phyloP scores from a whole-genome alignment of 2,888 invertebrate species.

The Poecilobothrus nobilitatus region DNA sequence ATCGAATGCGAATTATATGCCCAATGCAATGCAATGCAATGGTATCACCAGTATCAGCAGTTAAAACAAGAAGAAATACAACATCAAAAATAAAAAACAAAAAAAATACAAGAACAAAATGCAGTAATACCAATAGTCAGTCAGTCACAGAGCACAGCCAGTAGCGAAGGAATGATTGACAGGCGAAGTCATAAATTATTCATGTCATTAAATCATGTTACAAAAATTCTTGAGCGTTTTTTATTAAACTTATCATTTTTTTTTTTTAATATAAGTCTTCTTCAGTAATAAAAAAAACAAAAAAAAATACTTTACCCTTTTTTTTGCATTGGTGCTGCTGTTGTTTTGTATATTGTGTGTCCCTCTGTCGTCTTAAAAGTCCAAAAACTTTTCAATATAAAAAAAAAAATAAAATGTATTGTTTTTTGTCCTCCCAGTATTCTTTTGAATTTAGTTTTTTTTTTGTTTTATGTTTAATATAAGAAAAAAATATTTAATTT shows the following conservation, averaged over 20 bases:
- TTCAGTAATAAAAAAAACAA: neutral
- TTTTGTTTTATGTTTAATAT: too few species aligned
- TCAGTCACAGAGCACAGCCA: slow-evolving; percentile 3
- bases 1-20: neutral
- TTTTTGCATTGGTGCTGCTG: neutral
- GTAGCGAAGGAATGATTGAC: slow-evolving; percentile 35
- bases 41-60: neutral
- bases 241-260: slow-evolving; percentile 16
- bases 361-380: slow-evolving; percentile 12
- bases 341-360: slow-evolving; percentile 15
- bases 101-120: too few species aligned
- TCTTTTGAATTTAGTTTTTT: too few species aligned
- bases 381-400: too few species aligned
- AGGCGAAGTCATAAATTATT: slow-evolving; percentile 45
- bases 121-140: neutral
- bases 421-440: too few species aligned
- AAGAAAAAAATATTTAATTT: too few species aligned
- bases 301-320: too few species aligned
- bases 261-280: slow-evolving; percentile 14
- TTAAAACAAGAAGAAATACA: too few species aligned
- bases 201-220: slow-evolving; percentile 47
- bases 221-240: slow-evolving; percentile 34
- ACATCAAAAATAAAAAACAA: too few species aligned
- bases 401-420: too few species aligned
- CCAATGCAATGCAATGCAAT: neutral